Base-by-base conservation (phyloP, 2,113 vertebrate genomes). In the Rhinichthys klamathensis region DNA sequence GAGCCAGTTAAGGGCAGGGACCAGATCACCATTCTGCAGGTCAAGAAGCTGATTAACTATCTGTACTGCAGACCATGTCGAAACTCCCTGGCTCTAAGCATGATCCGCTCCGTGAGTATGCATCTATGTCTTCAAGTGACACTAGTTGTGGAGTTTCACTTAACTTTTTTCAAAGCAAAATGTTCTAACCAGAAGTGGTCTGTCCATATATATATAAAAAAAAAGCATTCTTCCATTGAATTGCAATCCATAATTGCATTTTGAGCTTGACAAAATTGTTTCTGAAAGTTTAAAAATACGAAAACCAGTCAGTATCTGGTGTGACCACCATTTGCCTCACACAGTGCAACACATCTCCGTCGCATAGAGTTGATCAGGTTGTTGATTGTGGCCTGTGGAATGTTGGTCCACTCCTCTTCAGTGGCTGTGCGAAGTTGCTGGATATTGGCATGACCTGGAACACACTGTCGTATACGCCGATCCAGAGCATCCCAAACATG, bases 1-100 rank as follows among this genome's bases (percentile, higher is more conserved):
- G 72, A 82, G 44, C 35, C 78, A 60, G 80, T 54, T 35, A 49
- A 69, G 51, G 23, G 60, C 41, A 38, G 65, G 8, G 60, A 82
- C 74, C 74, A 38, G 60, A 51, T 76, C 69, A 54, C 49, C 44
- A 72, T 38, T 69, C 35, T 54, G 41, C 32, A 60, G 84, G 84
- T 86, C 74, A 85, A 63, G 38, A 38, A 60, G 54, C 65, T 67
- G 41, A 84, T 84, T 83, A 79, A 58, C 77, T 77, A 30, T 75
- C 82, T 83, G 73, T 21, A 35, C 85, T 38, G 12, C 60, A 41
- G 75, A 44, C 77, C 13, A 56, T 73, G 38, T 21, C 21, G 15
- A 25, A 63, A 58, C 27, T 30, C 46, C 58, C 18, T 58, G 3
- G 54, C 25, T 60, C 49, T 44, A 23, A 63, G 30, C 6, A 44